These are phyloP conservation scores for Pelecanoides urinatrix DNA, from an alignment of 2,113 vertebrate species.

Conservation along the genomic window DNA sequence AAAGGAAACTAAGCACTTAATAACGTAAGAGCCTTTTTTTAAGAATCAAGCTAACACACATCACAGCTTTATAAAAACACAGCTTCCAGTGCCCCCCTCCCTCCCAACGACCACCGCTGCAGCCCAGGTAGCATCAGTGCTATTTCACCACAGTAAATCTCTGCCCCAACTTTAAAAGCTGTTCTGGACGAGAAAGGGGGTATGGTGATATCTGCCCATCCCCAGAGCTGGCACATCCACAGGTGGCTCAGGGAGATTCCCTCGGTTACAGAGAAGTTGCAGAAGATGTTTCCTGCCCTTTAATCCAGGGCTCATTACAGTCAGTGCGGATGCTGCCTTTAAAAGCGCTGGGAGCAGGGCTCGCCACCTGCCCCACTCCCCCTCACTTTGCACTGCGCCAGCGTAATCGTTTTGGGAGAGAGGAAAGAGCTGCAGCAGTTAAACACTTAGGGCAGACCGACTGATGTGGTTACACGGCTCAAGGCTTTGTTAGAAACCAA, in stretches of 20 bases:
- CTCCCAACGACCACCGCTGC: background rate
- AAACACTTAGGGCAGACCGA: background rate
- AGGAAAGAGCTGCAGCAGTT: background rate
- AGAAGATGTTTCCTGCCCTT: background rate
- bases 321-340: background rate
- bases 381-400: background rate
- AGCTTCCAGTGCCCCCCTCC: background rate
- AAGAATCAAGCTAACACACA: background rate
- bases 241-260: background rate
- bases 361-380: background rate
- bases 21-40: background rate
- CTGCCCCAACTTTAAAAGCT: background rate
- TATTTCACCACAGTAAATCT: background rate
- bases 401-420: fast-evolving
- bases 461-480: background rate
- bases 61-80: background rate
- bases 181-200: background rate
- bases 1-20: background rate
- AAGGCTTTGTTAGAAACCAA: background rate
- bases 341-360: background rate
- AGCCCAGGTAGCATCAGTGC: background rate
- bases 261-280: background rate
- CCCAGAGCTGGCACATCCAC: background rate
- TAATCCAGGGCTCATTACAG: background rate
- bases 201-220: background rate